Percentiles rank a stretch among this genome's conserved stretches.
phyloP scores from a whole-genome alignment of 2,797 vertebrate species.

The Peromyscus eremicus region DNA sequence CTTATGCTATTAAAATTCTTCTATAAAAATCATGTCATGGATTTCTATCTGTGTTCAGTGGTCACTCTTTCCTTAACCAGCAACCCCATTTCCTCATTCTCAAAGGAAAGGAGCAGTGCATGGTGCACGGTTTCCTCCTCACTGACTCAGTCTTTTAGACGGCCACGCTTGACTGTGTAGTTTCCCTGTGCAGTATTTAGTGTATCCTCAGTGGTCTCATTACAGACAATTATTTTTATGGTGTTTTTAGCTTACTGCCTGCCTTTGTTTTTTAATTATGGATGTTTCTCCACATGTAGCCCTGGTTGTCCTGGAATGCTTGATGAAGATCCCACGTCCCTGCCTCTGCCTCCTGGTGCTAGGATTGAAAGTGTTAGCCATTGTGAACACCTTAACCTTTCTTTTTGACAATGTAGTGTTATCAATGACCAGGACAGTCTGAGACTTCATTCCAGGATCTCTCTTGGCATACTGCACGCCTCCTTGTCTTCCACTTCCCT shows the following conservation, averaged over 20 bases:
- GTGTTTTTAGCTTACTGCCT: neutral
- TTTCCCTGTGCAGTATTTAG: conserved; percentile 6
- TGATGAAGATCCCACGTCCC: too few relatives aligned
- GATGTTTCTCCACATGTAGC: neutral
- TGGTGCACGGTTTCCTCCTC: neutral
- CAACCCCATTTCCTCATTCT: neutral
- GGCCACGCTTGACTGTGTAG: neutral
- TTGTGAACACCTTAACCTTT: neutral
- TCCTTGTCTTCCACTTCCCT: neutral
- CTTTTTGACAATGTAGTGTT: too few relatives aligned
- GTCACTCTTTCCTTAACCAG: neutral
- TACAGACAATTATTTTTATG: neutral
- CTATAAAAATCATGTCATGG: neutral
- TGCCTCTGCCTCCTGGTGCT: neutral
- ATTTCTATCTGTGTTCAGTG: neutral
- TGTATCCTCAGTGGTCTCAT: neutral
- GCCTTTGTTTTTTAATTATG: neutral
- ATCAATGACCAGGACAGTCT: neutral
- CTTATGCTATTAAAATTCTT: conserved; percentile 32
- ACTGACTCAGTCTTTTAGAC: conserved; percentile 11
- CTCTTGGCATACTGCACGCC: neutral
- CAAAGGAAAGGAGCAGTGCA: neutral
- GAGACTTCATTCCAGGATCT: neutral
- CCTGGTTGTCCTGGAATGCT: neutral
- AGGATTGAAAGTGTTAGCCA: neutral